Evolutionary conservation across 2,888 invertebrate species (phyloP).

Genomic region (Anagyrus pseudococci): DNA sequence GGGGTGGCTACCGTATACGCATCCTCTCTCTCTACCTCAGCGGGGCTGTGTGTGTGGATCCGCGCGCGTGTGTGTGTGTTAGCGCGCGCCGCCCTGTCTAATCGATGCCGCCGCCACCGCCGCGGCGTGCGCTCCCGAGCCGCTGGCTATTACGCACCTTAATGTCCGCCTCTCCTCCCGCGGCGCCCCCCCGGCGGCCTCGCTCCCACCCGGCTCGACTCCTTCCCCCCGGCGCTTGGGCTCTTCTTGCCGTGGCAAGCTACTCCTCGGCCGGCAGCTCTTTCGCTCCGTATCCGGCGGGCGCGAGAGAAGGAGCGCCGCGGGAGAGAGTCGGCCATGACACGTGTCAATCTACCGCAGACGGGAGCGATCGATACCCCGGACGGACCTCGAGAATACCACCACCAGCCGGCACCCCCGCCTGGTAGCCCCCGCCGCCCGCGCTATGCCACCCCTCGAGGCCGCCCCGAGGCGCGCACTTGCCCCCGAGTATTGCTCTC

Average conservation of each 20-base stretch:
- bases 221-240: slow-evolving; percentile 40
- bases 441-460: no score
- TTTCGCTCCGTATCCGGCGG: slow-evolving; percentile 24
- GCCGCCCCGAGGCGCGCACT: no score
- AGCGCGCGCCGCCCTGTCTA: slow-evolving; percentile 52
- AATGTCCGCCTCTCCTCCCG: slow-evolving; percentile 57
- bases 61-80: background rate
- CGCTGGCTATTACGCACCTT: slow-evolving; percentile 63
- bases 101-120: slow-evolving; percentile 62
- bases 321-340: slow-evolving; percentile 57
- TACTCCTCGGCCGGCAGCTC: slow-evolving; percentile 18
- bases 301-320: background rate
- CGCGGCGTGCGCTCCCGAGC: slow-evolving; percentile 61
- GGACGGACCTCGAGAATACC: slow-evolving; percentile 37
- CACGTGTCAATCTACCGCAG: slow-evolving; percentile 63
- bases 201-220: slow-evolving; percentile 30
- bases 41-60: background rate
- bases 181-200: slow-evolving; percentile 38
- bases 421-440: slow-evolving; percentile 1
- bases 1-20: slow-evolving; percentile 7
- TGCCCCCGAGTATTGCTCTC: background rate
- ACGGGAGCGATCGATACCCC: slow-evolving; percentile 59
- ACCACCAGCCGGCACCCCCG: background rate
- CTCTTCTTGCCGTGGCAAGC: slow-evolving; percentile 1
- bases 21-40: no score